A percentile compares a stretch with the other conserved stretches of the same genome.
Evolutionary conservation across 2,113 vertebrate genomes (phyloP).

Genomic region (Gallinago paraguaiae): DNA sequence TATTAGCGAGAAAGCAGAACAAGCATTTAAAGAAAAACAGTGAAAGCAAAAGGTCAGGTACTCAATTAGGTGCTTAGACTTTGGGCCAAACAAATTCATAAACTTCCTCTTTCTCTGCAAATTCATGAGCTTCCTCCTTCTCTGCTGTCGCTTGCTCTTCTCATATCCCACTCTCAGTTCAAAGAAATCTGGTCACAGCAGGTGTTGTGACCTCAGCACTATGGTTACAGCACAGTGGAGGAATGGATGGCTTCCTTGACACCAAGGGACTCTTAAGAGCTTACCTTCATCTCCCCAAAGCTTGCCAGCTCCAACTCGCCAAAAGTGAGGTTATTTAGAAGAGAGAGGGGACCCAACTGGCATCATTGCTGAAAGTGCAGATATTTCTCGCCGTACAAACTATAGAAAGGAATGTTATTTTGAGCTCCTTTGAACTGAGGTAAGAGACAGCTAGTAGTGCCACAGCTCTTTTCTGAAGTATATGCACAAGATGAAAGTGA

Average conservation of each 20-base stretch:
- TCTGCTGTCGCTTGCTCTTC: neutral
- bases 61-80: neutral
- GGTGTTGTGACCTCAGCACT: neutral
- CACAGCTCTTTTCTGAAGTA: neutral
- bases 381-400: neutral
- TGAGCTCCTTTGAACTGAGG: neutral
- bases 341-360: neutral
- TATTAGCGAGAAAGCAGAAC: neutral
- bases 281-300: neutral
- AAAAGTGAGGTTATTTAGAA: neutral
- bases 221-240: accelerated
- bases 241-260: neutral
- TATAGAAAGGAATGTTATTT: neutral
- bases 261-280: neutral
- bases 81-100: neutral
- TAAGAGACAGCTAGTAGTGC: neutral
- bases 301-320: neutral
- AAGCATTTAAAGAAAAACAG: neutral
- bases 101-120: neutral
- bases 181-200: neutral
- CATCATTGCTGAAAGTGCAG: neutral
- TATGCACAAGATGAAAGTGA: neutral
- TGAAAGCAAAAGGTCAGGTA: neutral
- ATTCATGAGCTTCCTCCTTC: neutral
- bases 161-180: neutral